Conservation (phyloP, 2,113 vertebrate species). For the Mus pahari region DNA sequence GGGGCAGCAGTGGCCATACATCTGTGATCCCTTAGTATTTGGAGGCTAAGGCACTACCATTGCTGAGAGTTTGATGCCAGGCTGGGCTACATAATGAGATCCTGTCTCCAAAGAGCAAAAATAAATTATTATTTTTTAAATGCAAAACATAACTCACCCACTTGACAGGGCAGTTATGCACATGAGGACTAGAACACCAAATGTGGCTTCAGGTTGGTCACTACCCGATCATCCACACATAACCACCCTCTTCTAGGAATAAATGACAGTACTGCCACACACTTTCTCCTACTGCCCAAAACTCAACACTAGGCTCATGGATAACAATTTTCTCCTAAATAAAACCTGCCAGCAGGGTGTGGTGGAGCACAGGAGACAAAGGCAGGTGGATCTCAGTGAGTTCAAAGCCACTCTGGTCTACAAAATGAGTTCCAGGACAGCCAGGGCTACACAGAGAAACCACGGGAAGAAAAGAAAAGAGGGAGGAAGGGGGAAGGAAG, state of each 20-base stretch:
- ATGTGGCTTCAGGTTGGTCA: not conserved
- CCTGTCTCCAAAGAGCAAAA: not conserved
- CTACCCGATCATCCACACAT: accelerated
- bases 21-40: not conserved
- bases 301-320: not conserved
- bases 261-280: accelerated
- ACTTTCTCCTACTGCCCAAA: not conserved
- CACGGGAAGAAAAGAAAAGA: too few species aligned
- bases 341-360: too few species aligned
- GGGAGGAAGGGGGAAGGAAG: too few species aligned
- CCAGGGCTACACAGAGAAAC: too few species aligned
- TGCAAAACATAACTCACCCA: not conserved
- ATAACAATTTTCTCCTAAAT: not conserved
- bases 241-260: accelerated
- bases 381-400: too few species aligned
- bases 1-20: not conserved
- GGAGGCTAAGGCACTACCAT: not conserved
- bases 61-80: not conserved
- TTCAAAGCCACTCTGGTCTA: too few species aligned
- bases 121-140: not conserved
- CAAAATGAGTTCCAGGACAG: too few species aligned
- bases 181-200: accelerated
- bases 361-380: too few species aligned
- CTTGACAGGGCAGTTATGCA: accelerated
- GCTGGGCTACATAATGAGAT: not conserved